Evolutionary conservation across 2,113 vertebrate genomes (phyloP).

Genomic region (Neoarius graeffei): DNA sequence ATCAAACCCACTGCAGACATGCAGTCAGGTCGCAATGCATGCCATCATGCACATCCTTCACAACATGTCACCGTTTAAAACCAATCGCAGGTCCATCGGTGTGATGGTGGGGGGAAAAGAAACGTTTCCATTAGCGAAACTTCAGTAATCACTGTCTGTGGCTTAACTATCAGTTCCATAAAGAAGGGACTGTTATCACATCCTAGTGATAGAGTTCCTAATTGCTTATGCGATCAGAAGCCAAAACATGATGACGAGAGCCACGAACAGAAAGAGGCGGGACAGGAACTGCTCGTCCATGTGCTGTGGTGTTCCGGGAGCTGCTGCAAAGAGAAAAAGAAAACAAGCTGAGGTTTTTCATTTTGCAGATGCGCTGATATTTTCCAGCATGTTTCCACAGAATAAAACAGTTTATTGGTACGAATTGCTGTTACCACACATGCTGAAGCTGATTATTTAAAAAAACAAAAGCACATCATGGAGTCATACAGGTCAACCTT

Average conservation of each 20-base stretch:
- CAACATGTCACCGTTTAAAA: conserved; percentile 16
- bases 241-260: conserved; percentile 98
- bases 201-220: background rate
- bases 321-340: conserved; percentile 70
- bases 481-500: too few species aligned
- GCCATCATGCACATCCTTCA: background rate
- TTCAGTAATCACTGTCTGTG: conserved; percentile 2
- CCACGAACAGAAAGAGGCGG: conserved; percentile 96
- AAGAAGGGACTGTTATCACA: background rate
- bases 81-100: background rate
- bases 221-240: conserved; percentile 86
- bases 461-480: too few species aligned
- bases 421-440: too few species aligned
- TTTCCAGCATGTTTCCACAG: background rate
- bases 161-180: background rate
- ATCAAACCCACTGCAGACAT: background rate
- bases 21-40: background rate
- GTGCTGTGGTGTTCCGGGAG: conserved; percentile 94
- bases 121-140: conserved; percentile 19
- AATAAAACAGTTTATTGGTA: background rate
- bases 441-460: too few species aligned
- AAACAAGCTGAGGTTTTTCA: background rate
- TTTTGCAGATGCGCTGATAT: background rate
- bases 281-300: conserved; percentile 97
- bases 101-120: background rate